Base-by-base conservation (phyloP, 1,140 invertebrate genomes). In the Cotesia glomerata region DNA sequence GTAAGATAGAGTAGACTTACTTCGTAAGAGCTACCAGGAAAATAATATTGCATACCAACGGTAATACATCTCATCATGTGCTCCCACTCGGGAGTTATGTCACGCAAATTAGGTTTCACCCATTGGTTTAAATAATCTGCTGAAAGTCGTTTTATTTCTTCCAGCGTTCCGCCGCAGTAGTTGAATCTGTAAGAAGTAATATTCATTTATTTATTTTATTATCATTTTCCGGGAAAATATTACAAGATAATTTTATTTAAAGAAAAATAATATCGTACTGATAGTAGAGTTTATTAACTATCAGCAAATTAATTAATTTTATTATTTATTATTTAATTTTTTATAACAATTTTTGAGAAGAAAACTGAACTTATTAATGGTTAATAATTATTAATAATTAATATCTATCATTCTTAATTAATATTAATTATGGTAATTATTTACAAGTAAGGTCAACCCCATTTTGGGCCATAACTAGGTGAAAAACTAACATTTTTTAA, bases 161-260 rank as follows among this genome's bases (percentile, higher is more conserved):
- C 76, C 39, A 89, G 75, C 34, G 76, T 83, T 0, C 88, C 89
- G 0, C 80, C 77, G 75, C 90, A 91, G 34, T 91, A 86, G 75
- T 92, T 92, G 73, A 86, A 90, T 8, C 87, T 83, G 79, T 5
- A 88, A 72, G 49, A 18, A 65, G 56, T 16, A 65, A 51, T 32
- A 69, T 58, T 58, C 5, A 1, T 26, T 26, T 18, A 26, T 18
- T 18, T 18, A 18, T 26, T 26, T 26, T 26, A 26, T 0, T 26
- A 69, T 88, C 83, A 5, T 68, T 45, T 67, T 68, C 32, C 54
- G 52, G 32, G 51, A 16, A 69, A 67, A 11, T 59, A 9, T 14
- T 52, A n/a, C n/a, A n/a, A 39, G 26, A 3, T 26, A 2, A 2
- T 26, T 26, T 26, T 26, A 26, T 26, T 26, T 26, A 26, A 26